Percentiles rank a stretch among this genome's conserved stretches.
These are phyloP conservation scores for Sebastes matsubarae DNA, from an alignment of 2,797 vertebrate genomes.

Conservation along the genomic window DNA sequence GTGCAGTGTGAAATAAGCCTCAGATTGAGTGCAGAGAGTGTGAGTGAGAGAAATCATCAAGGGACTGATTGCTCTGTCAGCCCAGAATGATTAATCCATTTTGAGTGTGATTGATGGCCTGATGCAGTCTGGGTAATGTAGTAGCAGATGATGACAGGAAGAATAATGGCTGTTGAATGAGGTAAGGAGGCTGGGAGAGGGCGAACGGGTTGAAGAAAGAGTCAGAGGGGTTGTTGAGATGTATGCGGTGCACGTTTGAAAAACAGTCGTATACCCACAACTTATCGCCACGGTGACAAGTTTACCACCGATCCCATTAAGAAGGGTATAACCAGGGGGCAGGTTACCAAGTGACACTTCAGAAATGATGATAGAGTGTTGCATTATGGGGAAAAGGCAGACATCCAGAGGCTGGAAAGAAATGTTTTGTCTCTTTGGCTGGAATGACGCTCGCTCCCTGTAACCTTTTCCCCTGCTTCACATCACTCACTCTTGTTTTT, in stretches of 20 bases:
- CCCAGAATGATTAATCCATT: conserved; percentile 65
- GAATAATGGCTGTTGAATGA: conserved; percentile 61
- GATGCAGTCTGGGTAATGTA: conserved; percentile 77
- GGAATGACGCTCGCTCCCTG: conserved; percentile 14
- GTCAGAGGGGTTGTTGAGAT: conserved; percentile 4
- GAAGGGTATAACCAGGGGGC: neutral
- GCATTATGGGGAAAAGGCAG: conserved; percentile 33
- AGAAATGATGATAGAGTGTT: conserved; percentile 55
- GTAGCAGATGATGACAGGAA: conserved; percentile 61
- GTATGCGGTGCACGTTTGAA: neutral
- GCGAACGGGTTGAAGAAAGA: neutral
- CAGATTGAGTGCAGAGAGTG: conserved; percentile 31
- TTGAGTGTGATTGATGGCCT: conserved; percentile 73
- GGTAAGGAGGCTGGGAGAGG: neutral
- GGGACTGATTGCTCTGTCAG: conserved; percentile 69
- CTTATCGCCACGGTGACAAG: conserved; percentile 27
- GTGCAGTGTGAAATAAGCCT: conserved; percentile 48
- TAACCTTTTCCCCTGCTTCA: conserved; percentile 56
- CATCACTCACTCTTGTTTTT: conserved; percentile 63
- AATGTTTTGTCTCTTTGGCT: conserved; percentile 58
- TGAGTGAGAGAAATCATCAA: conserved; percentile 56
- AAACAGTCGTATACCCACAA: neutral
- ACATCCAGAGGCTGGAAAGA: conserved; percentile 31
- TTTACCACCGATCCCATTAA: conserved; percentile 41
- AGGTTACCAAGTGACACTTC: conserved; percentile 28